These are phyloP conservation scores for Diploscapter pachys DNA, from an alignment of 1,140 invertebrate genomes.

Conservation along the genomic window DNA sequence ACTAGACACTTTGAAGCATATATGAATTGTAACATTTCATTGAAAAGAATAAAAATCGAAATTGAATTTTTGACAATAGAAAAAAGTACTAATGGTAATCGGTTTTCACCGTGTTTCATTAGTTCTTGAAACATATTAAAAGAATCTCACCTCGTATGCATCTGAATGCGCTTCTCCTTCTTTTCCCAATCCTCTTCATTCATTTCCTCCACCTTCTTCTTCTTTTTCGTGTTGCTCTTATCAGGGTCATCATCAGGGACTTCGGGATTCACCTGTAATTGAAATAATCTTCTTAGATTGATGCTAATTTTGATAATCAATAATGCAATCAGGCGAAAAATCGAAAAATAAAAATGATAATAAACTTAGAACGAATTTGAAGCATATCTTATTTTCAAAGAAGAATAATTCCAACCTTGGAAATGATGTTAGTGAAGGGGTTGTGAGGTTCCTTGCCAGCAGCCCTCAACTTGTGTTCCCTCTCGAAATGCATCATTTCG, in stretches of 20 bases:
- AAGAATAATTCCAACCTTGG: conserved; percentile 47
- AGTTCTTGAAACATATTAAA: too few relatives aligned
- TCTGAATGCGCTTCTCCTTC: neutral
- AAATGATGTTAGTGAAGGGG: conserved; percentile 58
- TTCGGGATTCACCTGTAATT: conserved; percentile 39
- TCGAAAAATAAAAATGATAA: conserved; percentile 55
- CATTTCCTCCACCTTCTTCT: conserved; percentile 10
- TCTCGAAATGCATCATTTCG: conserved; percentile 83
- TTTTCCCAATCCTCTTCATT: neutral
- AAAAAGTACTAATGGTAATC: too few relatives aligned
- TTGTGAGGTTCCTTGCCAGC: conserved; percentile 68
- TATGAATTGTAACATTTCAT: too few relatives aligned
- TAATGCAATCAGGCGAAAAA: conserved; percentile 35
- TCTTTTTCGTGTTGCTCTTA: conserved; percentile 61
- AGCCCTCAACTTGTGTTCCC: conserved; percentile 78
- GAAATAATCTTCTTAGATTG: conserved; percentile 25
- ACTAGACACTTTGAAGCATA: too few relatives aligned
- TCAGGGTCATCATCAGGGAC: conserved; percentile 54
- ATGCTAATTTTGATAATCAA: conserved; percentile 3
- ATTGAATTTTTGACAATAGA: too few relatives aligned
- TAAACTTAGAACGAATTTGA: too few relatives aligned
- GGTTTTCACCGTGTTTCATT: too few relatives aligned
- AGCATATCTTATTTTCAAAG: conserved; percentile 65
- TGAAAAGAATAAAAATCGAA: too few relatives aligned
- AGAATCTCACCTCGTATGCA: neutral